Base-by-base conservation (phyloP, 2,113 vertebrate genomes). In the Etheostoma spectabile region DNA sequence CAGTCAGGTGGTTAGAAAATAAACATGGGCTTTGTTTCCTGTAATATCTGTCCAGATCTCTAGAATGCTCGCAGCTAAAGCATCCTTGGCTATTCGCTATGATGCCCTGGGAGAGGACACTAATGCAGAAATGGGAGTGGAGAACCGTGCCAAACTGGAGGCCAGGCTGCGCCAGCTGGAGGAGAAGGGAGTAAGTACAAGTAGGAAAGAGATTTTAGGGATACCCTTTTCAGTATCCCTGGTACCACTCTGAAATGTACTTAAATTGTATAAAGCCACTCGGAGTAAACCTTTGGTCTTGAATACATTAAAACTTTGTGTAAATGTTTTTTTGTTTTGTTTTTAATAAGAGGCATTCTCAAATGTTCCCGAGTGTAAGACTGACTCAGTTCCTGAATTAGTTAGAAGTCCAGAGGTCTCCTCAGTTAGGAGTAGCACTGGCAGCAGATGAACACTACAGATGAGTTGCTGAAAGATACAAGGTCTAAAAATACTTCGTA, bases 81-180 rank as follows among this genome's bases (percentile, higher is more conserved):
- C 98, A 0, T 86, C 97, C 6, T 91, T 99, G 86, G 97, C 98
- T 30, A 96, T 99, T 82, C 96, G 98, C 45, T 99, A 99, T 0
- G 98, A 99, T 75, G 98, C 98, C 2, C 96, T 99, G 30, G 98
- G 98, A 52, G 98, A 99, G 71, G 95, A 96, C 88, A 97, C 96
- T 2, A 99, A 95, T 52, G 95, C 97, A 8, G 97, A 99, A 51
- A 97, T 99, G 96, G 97, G 97, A 81, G 89, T 89, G 24, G 98
- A 99, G 89, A 99, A 98, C 92, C 95, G 98, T 65, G 95, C 98
- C 48, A 99, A 99, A 93, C 95, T 99, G 86, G 98, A 99, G 87
- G 96, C 92, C 0, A 95, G 98, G 48, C 81, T 99, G 49, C 95
- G 98, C 55, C 92, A 95, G 46, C 89, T 99, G 83, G 98, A 99